Percentiles rank a stretch among this genome's conserved stretches.
Evolutionary conservation across 2,797 vertebrate genomes (phyloP).

Genomic region (Rhabdomys pumilio): DNA sequence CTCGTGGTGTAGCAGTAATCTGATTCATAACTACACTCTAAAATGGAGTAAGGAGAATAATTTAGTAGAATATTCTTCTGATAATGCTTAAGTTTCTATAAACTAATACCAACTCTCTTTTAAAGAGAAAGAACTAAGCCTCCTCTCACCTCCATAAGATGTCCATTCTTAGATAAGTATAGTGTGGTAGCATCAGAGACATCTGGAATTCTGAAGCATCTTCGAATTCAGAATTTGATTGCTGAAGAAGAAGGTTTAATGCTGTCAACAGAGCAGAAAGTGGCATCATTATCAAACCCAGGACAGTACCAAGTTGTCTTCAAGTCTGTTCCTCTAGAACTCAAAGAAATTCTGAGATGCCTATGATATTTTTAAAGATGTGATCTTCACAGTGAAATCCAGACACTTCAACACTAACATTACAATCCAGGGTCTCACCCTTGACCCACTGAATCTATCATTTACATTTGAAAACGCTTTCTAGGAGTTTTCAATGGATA

Average conservation of each 20-base stretch:
- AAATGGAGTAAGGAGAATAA: not conserved
- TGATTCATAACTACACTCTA: not conserved
- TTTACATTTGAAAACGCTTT: not conserved
- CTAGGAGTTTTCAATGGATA: not conserved
- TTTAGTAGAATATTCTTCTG: constrained; percentile 1
- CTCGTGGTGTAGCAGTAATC: not conserved
- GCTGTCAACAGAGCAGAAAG: not conserved
- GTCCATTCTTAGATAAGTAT: not conserved
- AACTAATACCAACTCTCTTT: not conserved
- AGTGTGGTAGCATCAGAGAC: not conserved
- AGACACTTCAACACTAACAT: not conserved
- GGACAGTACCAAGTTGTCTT: not conserved
- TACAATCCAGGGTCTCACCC: not conserved
- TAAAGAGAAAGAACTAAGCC: not conserved
- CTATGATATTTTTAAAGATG: not conserved
- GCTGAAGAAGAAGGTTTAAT: not conserved
- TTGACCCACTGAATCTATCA: not conserved
- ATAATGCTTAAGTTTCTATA: not conserved
- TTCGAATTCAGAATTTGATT: not conserved
- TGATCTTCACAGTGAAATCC: not conserved
- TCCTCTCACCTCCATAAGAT: not conserved
- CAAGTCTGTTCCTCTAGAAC: not conserved
- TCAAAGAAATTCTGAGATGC: not conserved
- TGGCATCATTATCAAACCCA: not conserved
- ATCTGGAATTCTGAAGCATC: not conserved